Base-by-base conservation (phyloP, 37 sponge, comb jelly and placozoan genomes). In the Oopsacas minuta region DNA sequence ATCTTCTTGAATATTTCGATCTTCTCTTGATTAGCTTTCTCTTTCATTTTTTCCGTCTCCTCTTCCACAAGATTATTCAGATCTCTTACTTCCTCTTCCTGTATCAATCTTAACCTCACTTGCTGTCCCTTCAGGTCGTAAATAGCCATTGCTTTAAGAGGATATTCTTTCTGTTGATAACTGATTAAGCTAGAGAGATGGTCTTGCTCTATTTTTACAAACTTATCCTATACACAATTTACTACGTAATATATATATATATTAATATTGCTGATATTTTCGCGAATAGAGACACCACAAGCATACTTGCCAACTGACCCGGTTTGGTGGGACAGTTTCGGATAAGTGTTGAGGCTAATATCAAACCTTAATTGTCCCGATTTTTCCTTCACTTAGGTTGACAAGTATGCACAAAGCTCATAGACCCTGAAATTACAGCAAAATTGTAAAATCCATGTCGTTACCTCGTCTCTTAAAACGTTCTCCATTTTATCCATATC, bases 141-240 rank as follows among this genome's bases (percentile, higher is more conserved):
- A 3, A 61, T 61, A 25, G 5, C 75, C 30, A 61, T 61, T 3
- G 75, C 75, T 61, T 61, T 61, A n/a, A 61, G 75, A 25, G 75
- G 75, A 34, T 61, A n/a, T 34, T 61, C 75, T 34, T 61, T 61
- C 75, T 61, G 75, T 34, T 61, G 75, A n/a, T 61, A 61, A 34
- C 75, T 61, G 22, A 61, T 61, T n/a, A 61, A 34, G 7, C 75
- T 12, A 34, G 75, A 61, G 17, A 61, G 75, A 10, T n/a, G 75
- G 3, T 12, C 75, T 34, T 61, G 75, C 7, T 10, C 20, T 61
- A n/a, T 32, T 34, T n/a, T 10, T 12, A 61, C 75, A 61, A 25
- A 32, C 75, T 61, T n/a, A 32, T 61, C 75, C 75, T 61, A 61
- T n/a, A n/a, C n/a, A n/a, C n/a, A n/a, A n/a, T n/a, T n/a, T n/a